Evolutionary conservation across 2,888 invertebrate genomes (phyloP).

Genomic region (Epinotia brunnichana): DNA sequence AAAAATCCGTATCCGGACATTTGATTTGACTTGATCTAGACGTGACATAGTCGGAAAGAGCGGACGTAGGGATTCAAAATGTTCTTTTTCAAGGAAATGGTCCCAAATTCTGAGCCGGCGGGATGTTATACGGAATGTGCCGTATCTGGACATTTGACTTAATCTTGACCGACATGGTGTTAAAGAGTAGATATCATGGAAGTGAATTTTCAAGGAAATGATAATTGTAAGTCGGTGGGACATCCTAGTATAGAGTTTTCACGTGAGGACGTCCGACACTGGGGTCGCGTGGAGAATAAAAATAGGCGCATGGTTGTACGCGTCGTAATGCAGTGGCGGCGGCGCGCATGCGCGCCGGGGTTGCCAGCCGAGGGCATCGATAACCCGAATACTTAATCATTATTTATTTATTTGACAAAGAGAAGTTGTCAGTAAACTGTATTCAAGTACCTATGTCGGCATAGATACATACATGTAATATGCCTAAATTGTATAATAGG

Average conservation of each 20-base stretch:
- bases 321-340: slow-evolving; percentile 80
- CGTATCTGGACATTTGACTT: not conserved
- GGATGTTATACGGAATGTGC: not conserved
- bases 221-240: not conserved
- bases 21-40: not conserved
- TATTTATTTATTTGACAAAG: not conserved
- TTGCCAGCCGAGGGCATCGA: slow-evolving; percentile 50
- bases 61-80: not conserved
- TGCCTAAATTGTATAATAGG: too few relatives aligned
- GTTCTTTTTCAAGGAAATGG: not conserved
- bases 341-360: slow-evolving; percentile 71
- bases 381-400: not conserved
- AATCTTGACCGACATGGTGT: not conserved
- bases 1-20: too few relatives aligned
- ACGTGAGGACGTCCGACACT: not conserved
- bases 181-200: not conserved
- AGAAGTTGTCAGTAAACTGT: too few relatives aligned
- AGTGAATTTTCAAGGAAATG: not conserved
- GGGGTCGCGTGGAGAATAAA: slow-evolving; percentile 54
- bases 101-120: not conserved
- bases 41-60: not conserved
- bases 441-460: too few relatives aligned
- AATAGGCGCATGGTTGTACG: slow-evolving; percentile 66
- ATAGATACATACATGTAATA: too few relatives aligned
- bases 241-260: not conserved